phyloP scores from a whole-genome alignment of 2,797 vertebrate genomes.

The Harpagifer antarcticus region DNA sequence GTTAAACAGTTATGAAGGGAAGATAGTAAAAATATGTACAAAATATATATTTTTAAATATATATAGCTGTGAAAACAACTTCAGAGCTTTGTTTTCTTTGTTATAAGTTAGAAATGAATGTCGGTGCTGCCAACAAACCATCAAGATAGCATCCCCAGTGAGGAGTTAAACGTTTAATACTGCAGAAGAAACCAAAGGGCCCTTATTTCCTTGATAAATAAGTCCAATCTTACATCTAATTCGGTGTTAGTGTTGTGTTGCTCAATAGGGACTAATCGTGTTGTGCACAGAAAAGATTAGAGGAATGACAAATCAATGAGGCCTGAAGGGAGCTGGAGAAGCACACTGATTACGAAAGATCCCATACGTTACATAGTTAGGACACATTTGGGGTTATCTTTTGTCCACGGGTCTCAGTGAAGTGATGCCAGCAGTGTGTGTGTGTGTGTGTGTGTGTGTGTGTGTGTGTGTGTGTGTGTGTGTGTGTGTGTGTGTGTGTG shows the following conservation, averaged over 20 bases:
- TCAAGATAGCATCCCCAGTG: not conserved
- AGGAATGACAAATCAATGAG: slow-evolving; percentile 7
- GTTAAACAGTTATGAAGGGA: no score
- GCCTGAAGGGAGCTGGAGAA: slow-evolving; percentile 19
- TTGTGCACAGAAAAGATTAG: not conserved
- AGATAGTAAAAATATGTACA: no score
- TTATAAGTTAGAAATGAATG: not conserved
- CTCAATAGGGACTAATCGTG: slow-evolving; percentile 1
- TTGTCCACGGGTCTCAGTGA: slow-evolving; percentile 47
- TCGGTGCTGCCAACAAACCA: not conserved
- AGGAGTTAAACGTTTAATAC: not conserved
- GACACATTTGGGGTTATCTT: slow-evolving; percentile 65
- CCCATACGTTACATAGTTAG: slow-evolving; percentile 42
- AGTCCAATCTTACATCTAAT: slow-evolving; percentile 16
- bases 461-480: not conserved
- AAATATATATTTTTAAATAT: no score
- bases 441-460: not conserved
- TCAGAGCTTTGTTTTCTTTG: no score
- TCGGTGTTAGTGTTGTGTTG: not conserved
- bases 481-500: slow-evolving; percentile 7
- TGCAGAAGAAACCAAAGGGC: not conserved
- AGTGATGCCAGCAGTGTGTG: slow-evolving; percentile 31
- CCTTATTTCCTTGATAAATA: not conserved
- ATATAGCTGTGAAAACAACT: no score
- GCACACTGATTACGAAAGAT: slow-evolving; percentile 29